Percentiles rank a stretch among this genome's conserved stretches.
Conservation (phyloP, 2,888 invertebrate species). For the Sarcophaga rosellei region DNA sequence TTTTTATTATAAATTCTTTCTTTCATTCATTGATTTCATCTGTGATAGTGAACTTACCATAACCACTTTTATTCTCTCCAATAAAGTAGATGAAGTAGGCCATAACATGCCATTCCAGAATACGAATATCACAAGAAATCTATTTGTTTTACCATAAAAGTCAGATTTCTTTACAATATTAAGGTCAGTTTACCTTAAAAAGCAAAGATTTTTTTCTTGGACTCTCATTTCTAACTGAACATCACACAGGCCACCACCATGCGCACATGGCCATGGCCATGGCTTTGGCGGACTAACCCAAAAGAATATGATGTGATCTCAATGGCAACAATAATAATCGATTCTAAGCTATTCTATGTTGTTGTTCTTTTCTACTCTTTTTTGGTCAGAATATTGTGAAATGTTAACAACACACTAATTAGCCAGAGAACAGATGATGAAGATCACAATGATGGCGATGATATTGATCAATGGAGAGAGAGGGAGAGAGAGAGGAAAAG, state of each 20-base stretch:
- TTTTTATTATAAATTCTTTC: background rate
- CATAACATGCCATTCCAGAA: background rate
- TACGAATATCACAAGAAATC: background rate
- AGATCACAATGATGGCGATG: background rate
- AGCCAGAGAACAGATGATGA: constrained; percentile 29
- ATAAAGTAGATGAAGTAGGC: constrained; percentile 33
- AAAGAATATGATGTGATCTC: background rate
- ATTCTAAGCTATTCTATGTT: background rate
- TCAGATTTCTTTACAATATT: constrained; percentile 34
- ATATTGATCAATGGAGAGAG: constrained; percentile 36
- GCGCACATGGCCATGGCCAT: constrained; percentile 13
- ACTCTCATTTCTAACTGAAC: too few relatives aligned
- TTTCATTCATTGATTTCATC: background rate
- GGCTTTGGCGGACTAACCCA: background rate
- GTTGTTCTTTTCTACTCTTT: too few relatives aligned
- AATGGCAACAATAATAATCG: background rate
- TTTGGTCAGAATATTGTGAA: constrained; percentile 18
- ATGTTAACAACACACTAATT: constrained; percentile 54
- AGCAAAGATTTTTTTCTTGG: background rate
- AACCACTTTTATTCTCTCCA: constrained; percentile 26
- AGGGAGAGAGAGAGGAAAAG: background rate
- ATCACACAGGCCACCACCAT: constrained; percentile 21
- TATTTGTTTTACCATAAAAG: constrained; percentile 48
- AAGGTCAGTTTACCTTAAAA: constrained; percentile 49
- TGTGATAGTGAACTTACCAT: constrained; percentile 4